Base-by-base conservation (phyloP, 1,140 invertebrate genomes). In the Tetragnatha versicolor region DNA sequence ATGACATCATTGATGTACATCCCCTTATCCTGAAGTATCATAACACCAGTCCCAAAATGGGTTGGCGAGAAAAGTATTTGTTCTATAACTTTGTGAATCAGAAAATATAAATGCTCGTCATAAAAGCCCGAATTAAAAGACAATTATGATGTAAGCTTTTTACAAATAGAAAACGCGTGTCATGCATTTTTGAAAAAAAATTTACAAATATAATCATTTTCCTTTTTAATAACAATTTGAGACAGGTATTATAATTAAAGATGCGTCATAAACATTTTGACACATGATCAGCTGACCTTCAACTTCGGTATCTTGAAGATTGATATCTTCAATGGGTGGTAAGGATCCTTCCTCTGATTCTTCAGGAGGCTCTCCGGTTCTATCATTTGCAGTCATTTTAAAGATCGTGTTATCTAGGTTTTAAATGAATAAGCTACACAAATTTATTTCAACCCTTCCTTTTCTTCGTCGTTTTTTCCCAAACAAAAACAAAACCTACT, bases 261-360 rank as follows among this genome's bases (percentile, higher is more conserved):
- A 1, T 42, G 1, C 12, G 5, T 27, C 0, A 14, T 55, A 25
- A 51, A 51, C 9, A 55, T 27, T 20, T 17, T 29, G 31, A 29
- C 6, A 53, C 6, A 49, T 31, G 17, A 25, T 27, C 17, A 25
- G 25, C 42, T n/a, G 7, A 70, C 68, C 68, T 55, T 70, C 68
- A 33, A 27, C 20, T n/a, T 70, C 68, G 3, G 45, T 22, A 55
- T 70, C 68, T 70, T 70, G 68, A 6, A 55, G 27, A 37, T 70
- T 49, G 1, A 39, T 6, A 25, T 70, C 68, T 17, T 37, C 47
- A 55, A 37, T 37, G 7, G 35, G 35, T 5, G 61, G 61, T 42
- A 65, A 2, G 20, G 35, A 14, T 27, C 55, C 45, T 37, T 70
- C 68, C 12, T 0, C 37, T 2, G n/a, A n/a, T 70, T 70, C 68